Evolutionary conservation across 1,140 invertebrate genomes (phyloP).

Genomic region (Neodiprion virginianus): DNA sequence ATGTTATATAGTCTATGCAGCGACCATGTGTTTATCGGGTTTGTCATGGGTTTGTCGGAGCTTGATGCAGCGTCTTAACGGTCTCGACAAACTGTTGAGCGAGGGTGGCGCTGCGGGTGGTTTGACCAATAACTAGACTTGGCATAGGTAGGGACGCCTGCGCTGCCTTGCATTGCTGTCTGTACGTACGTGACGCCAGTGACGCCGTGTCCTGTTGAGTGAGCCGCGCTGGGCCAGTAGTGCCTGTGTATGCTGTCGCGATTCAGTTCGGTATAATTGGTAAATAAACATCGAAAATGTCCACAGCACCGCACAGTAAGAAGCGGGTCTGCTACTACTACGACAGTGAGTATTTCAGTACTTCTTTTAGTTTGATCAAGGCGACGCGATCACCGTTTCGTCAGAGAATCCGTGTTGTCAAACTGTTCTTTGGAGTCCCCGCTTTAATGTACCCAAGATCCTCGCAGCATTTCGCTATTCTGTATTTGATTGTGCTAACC

Average conservation of each 20-base stretch:
- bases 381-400: slow-evolving; percentile 31
- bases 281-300: slow-evolving; percentile 59
- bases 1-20: too few relatives aligned
- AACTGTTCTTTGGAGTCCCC: slow-evolving; percentile 41
- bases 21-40: too few relatives aligned
- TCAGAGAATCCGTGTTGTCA: slow-evolving; percentile 32
- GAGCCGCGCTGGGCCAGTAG: slow-evolving; percentile 39
- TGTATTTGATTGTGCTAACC: too few relatives aligned
- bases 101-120: too few relatives aligned
- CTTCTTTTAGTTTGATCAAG: slow-evolving; percentile 15
- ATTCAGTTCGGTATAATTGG: slow-evolving; percentile 33
- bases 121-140: too few relatives aligned
- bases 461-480: neutral
- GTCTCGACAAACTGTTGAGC: too few relatives aligned
- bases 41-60: too few relatives aligned
- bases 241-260: slow-evolving; percentile 44
- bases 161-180: neutral
- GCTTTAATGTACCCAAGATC: slow-evolving; percentile 20
- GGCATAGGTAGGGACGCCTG: neutral
- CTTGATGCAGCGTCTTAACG: too few relatives aligned
- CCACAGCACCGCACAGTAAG: slow-evolving; percentile 82
- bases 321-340: slow-evolving; percentile 99
- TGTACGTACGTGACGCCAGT: slow-evolving; percentile 20
- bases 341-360: slow-evolving; percentile 83
- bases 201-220: slow-evolving; percentile 40